Evolutionary conservation across 2,113 vertebrate species (phyloP).

Genomic region (Machaerirhynchus nigripectus): DNA sequence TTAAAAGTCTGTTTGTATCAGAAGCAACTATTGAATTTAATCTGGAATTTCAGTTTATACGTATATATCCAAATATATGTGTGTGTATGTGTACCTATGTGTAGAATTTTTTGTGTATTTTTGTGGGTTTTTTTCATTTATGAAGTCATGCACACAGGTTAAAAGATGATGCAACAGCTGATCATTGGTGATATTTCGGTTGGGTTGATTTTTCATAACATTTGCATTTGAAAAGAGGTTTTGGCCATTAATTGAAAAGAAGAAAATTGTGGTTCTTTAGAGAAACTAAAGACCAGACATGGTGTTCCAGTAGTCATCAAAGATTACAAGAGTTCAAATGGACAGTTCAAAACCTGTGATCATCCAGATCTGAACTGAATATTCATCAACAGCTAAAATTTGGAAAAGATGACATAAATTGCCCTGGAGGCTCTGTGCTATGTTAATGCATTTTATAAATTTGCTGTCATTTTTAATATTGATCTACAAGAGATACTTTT

Average conservation of each 20-base stretch:
- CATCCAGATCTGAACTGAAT: background rate
- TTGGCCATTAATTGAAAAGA: background rate
- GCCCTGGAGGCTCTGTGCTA: background rate
- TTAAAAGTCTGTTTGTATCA: background rate
- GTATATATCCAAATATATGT: background rate
- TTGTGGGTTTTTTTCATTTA: background rate
- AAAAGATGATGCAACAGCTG: background rate
- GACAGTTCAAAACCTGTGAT: background rate
- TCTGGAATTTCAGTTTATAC: background rate
- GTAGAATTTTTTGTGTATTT: background rate
- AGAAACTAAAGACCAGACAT: background rate
- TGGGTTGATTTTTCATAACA: accelerated
- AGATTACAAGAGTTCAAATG: background rate
- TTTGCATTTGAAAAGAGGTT: background rate
- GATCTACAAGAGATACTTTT: background rate
- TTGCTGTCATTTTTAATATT: background rate
- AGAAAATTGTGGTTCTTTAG: background rate
- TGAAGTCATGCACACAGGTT: background rate
- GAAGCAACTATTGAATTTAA: background rate
- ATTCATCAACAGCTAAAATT: background rate
- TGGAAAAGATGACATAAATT: background rate
- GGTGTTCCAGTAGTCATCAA: background rate
- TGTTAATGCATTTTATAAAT: background rate
- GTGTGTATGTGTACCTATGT: background rate
- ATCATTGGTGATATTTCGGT: background rate